Evolutionary conservation across 2,888 invertebrate genomes (phyloP), one percentile per base, ranked within the genome.

Genomic region (Biston stratarius): DNA sequence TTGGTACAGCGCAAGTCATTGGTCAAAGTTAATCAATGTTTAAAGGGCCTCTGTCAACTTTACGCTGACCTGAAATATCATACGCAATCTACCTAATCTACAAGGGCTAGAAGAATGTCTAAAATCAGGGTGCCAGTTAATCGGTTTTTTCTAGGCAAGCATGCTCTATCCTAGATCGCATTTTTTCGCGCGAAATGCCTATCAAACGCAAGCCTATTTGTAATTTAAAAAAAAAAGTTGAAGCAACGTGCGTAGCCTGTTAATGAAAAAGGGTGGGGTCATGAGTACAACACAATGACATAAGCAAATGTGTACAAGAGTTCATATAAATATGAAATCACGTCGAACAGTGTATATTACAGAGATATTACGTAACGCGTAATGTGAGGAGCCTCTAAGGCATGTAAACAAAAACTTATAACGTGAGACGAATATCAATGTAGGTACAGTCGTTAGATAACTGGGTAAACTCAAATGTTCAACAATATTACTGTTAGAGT

Each of bases 391-490:
- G 63, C 59, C 55, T 64, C 51, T 34, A 65, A 51, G 73, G 67
- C 59, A 71, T 69, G 74, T 72, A 70, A 72, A 74, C 74, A 74
- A 73, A 73, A 70, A 74, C 67, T 48, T 56, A 49, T 47, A 48
- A 70, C 71, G 74, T 68, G 71, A 52, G 59, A 36, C 40, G 71
- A 70, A 70, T 74, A 71, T 40, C 42, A 44, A 55, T 55, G 38
- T 53, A 53, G 40, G 14, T 38, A 36, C 52, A 52, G 36, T 40
- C 10, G 38, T 40, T 53, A 52, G 42, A 12, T 55, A 55, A 12
- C 55, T 44, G 33, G 15, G 40, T 53, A 33, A 42, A 42, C 55
- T 44, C 24, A 15, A 24, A 44, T 44, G 55, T 55, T 42, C 42
- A 38, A 55, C 33, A 42, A 55, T 55, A 55, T 33, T 24, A 38